A percentile compares a stretch with the other conserved stretches of the same genome.
Conservation (phyloP, 2,797 vertebrate species). For the Anguilla marmorata region DNA sequence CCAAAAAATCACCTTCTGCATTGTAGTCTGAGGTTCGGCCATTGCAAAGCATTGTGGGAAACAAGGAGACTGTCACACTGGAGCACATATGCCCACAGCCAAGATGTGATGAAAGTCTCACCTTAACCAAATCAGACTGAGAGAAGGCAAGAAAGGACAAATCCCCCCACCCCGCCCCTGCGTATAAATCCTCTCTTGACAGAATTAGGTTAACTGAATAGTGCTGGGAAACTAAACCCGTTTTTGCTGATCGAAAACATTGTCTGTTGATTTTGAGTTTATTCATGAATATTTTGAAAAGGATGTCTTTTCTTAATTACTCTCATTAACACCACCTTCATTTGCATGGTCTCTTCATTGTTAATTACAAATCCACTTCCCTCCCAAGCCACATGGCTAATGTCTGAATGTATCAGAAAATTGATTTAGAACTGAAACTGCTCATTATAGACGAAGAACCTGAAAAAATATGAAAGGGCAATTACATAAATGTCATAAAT, state of each 20-base stretch:
- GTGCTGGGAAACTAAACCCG: slow-evolving; percentile 6
- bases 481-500: slow-evolving; percentile 31
- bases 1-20: slow-evolving; percentile 47
- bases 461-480: slow-evolving; percentile 12
- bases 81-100: neutral
- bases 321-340: slow-evolving; percentile 28
- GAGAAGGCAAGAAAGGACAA: slow-evolving; percentile 19
- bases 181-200: slow-evolving; percentile 4
- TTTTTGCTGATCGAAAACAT: neutral
- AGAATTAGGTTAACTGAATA: slow-evolving; percentile 13
- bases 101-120: neutral
- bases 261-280: neutral
- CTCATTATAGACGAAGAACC: slow-evolving; percentile 55
- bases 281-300: neutral
- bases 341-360: slow-evolving; percentile 35
- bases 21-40: slow-evolving; percentile 38
- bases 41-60: slow-evolving; percentile 22
- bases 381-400: slow-evolving; percentile 44
- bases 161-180: neutral
- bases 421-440: slow-evolving; percentile 42
- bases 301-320: slow-evolving; percentile 33
- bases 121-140: neutral
- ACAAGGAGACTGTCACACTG: slow-evolving; percentile 12
- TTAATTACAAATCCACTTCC: slow-evolving; percentile 21
- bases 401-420: slow-evolving; percentile 55